phyloP scores from a whole-genome alignment of 2,888 invertebrate species.

The Ophraella communa region DNA sequence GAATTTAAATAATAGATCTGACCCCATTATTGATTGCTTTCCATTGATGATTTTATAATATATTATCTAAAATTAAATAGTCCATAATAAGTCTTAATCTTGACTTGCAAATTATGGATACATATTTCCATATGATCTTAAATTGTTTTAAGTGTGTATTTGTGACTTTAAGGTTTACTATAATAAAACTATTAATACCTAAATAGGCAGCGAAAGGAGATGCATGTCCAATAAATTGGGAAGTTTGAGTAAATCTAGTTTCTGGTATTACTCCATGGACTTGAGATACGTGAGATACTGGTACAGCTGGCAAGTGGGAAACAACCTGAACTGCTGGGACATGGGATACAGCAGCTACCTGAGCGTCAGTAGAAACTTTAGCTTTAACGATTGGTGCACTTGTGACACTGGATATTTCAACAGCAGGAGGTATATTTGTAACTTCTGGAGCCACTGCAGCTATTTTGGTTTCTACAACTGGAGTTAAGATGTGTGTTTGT shows the following conservation, averaged over 20 bases:
- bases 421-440: constrained; percentile 15
- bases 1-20: too few species aligned
- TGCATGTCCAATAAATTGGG: constrained; percentile 24
- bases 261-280: neutral
- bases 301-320: constrained; percentile 39
- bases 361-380: constrained; percentile 31
- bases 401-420: constrained; percentile 42
- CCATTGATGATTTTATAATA: too few species aligned
- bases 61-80: too few species aligned
- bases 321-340: constrained; percentile 34
- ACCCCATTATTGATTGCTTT: too few species aligned
- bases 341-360: constrained; percentile 4
- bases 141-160: too few species aligned
- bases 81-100: too few species aligned
- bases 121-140: too few species aligned
- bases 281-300: neutral
- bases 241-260: constrained; percentile 31
- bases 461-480: constrained; percentile 12
- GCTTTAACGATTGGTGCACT: constrained; percentile 11
- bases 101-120: too few species aligned
- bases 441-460: constrained; percentile 32
- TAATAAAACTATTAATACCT: constrained; percentile 14
- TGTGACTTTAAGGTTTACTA: neutral
- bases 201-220: constrained; percentile 14
- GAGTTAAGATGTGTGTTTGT: constrained; percentile 55